These are phyloP conservation scores for Sarcophaga variegata DNA, from an alignment of 2,888 invertebrate genomes.

Conservation along the genomic window DNA sequence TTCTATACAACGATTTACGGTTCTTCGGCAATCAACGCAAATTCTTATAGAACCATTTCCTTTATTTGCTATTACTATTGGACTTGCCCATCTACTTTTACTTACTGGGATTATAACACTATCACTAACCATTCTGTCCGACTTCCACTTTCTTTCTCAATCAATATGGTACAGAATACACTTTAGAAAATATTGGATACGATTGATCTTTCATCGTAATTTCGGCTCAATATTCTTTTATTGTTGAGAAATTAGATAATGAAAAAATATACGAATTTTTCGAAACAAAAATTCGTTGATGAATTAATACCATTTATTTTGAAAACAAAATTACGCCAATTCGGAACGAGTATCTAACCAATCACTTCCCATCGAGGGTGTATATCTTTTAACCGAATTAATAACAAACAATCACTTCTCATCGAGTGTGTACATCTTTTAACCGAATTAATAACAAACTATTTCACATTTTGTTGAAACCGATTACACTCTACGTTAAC, in stretches of 20 bases:
- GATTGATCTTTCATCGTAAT: constrained; percentile 30
- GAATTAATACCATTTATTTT: background rate
- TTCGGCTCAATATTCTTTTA: constrained; percentile 52
- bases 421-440: background rate
- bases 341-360: background rate
- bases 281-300: constrained; percentile 15
- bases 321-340: constrained; percentile 15
- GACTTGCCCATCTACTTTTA: constrained; percentile 44
- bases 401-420: background rate
- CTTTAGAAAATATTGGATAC: constrained; percentile 43
- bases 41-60: background rate
- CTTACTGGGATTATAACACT: constrained; percentile 36
- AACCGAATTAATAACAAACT: background rate
- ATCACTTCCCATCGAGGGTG: background rate
- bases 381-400: background rate
- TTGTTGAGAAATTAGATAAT: constrained; percentile 35
- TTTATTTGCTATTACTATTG: too few relatives aligned
- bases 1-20: constrained; percentile 41
- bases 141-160: constrained; percentile 32
- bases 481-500: background rate
- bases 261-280: background rate
- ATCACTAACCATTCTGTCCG: too few relatives aligned
- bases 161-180: constrained; percentile 26
- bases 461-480: constrained; percentile 14
- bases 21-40: constrained; percentile 41